A percentile compares a stretch with the other conserved stretches of the same genome.
These are phyloP conservation scores for Botia almorhae DNA, from an alignment of 2,797 vertebrate genomes.

Conservation along the genomic window DNA sequence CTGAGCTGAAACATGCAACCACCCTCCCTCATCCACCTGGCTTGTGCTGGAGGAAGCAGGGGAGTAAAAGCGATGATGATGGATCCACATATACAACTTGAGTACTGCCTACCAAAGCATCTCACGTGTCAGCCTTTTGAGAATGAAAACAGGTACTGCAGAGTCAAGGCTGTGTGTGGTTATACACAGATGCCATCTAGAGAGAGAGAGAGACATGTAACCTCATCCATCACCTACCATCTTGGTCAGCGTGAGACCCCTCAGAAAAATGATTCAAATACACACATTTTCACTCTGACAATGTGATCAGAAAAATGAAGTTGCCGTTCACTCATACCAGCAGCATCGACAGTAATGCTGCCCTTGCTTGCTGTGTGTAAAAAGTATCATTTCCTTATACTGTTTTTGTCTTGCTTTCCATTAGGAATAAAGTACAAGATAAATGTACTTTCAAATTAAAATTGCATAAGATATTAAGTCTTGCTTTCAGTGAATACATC, in stretches of 20 bases:
- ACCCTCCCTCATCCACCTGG: not conserved
- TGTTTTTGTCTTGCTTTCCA: not conserved
- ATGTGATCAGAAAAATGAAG: constrained; percentile 12
- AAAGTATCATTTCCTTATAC: not conserved
- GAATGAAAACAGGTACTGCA: not conserved
- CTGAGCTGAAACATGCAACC: not conserved
- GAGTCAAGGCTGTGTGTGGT: not conserved
- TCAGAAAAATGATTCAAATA: constrained; percentile 25
- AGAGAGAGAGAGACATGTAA: constrained; percentile 15
- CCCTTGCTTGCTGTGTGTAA: not conserved
- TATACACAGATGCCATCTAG: not conserved
- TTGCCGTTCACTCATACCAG: not conserved
- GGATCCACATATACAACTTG: constrained; percentile 46
- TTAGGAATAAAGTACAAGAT: not conserved
- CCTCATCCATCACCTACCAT: constrained; percentile 41
- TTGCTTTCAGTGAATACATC: not conserved
- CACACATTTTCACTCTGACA: constrained; percentile 6
- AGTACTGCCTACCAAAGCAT: constrained; percentile 52
- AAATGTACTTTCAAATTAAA: not conserved
- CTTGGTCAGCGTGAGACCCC: constrained; percentile 23
- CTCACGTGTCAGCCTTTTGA: not conserved
- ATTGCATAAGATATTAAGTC: not conserved
- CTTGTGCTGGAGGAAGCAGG: not conserved
- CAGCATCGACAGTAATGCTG: constrained; percentile 31
- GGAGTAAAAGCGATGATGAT: constrained; percentile 27